Conservation (phyloP, 2,797 vertebrate genomes). For the Babyrousa celebensis region DNA sequence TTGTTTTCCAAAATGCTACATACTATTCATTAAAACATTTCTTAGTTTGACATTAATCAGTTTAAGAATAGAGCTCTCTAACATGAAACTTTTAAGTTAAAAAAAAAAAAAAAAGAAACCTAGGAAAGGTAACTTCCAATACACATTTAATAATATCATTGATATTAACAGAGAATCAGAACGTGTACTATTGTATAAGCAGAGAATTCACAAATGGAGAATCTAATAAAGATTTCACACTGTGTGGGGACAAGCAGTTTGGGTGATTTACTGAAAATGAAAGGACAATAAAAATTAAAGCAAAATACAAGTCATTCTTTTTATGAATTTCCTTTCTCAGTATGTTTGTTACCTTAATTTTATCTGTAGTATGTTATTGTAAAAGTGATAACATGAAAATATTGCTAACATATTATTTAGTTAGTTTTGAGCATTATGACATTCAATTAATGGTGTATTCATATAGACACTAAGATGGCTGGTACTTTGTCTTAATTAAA, state of each 20-base stretch:
- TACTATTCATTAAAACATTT: not conserved
- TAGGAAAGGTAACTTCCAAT: not conserved
- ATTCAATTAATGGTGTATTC: not conserved
- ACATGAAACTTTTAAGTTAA: not conserved
- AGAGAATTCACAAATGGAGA: not conserved
- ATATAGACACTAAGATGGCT: not conserved
- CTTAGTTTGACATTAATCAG: conserved; percentile 31
- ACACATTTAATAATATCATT: not conserved
- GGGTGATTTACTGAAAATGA: not conserved
- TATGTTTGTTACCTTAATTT: not conserved
- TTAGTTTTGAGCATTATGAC: not conserved
- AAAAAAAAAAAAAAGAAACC: not conserved
- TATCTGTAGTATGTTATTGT: not conserved
- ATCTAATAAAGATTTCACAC: not conserved
- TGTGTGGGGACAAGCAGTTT: not conserved
- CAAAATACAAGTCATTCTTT: not conserved
- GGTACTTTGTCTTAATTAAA: not conserved
- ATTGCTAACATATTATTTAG: not conserved
- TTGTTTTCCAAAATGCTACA: not conserved
- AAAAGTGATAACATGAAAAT: not conserved
- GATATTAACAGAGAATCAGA: not conserved
- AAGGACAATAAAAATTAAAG: not conserved
- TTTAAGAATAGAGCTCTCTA: not conserved
- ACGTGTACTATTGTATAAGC: not conserved
- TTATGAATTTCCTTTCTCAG: not conserved